Evolutionary conservation across 2,888 invertebrate species (phyloP).

Genomic region (Drosophila nr. fundita): DNA sequence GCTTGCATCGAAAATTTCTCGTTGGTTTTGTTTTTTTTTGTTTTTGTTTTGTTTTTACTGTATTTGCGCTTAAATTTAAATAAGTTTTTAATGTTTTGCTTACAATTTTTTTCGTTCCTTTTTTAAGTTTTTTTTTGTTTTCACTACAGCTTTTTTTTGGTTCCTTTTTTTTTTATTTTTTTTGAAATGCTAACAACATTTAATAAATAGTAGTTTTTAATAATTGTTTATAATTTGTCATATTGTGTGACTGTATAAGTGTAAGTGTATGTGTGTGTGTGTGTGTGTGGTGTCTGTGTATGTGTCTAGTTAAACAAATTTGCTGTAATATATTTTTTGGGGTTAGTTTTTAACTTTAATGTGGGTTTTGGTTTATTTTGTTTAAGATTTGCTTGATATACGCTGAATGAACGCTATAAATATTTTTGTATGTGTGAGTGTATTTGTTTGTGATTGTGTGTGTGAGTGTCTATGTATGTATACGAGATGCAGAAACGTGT

Average conservation of each 20-base stretch:
- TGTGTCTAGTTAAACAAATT: conserved; percentile 56
- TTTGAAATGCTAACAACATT: conserved; percentile 81
- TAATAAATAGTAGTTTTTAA: conserved; percentile 80
- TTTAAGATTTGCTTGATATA: conserved; percentile 60
- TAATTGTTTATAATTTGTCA: conserved; percentile 67
- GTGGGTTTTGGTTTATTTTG: conserved; percentile 56
- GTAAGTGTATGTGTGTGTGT: conserved; percentile 34
- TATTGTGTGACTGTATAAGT: conserved; percentile 51
- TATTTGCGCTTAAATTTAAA: conserved; percentile 74
- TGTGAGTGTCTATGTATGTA: conserved; percentile 48
- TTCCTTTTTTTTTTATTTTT: conserved; percentile 45
- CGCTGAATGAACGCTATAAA: conserved; percentile 40
- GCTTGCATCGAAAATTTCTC: conserved; percentile 57
- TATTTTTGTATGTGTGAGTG: conserved; percentile 30
- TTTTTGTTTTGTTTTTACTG: conserved; percentile 43
- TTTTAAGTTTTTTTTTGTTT: conserved; percentile 40
- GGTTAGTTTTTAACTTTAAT: conserved; percentile 28
- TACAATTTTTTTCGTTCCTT: conserved; percentile 63
- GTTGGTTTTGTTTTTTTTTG: conserved; percentile 37
- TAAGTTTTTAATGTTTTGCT: conserved; percentile 67
- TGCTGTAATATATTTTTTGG: conserved; percentile 53
- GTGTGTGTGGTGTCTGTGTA: conserved; percentile 14
- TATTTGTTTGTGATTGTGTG: conserved; percentile 33
- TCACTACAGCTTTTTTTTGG: conserved; percentile 74
- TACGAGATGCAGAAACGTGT: conserved; percentile 75